These are phyloP conservation scores for Agrochola circellaris DNA, from an alignment of 2,888 invertebrate genomes.

Conservation along the genomic window DNA sequence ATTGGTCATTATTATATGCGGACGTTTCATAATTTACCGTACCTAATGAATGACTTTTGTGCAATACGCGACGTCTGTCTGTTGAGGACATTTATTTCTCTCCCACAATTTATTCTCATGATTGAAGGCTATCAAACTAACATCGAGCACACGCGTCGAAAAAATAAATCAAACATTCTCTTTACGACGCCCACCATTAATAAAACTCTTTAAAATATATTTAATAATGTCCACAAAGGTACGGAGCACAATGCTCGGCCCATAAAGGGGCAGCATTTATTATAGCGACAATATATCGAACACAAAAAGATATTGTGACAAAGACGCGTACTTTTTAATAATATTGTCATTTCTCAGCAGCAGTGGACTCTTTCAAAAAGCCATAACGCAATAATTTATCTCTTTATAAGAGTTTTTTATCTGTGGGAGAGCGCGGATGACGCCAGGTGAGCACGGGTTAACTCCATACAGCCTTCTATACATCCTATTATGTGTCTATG, in stretches of 20 bases:
- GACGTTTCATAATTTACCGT: slow-evolving; percentile 29
- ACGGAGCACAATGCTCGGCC: slow-evolving; percentile 87
- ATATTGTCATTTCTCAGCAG: slow-evolving; percentile 91
- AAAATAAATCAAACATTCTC: slow-evolving; percentile 90
- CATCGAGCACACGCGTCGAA: slow-evolving; percentile 89
- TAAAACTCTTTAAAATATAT: slow-evolving; percentile 91
- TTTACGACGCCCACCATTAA: slow-evolving; percentile 89
- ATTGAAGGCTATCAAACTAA: slow-evolving; percentile 85
- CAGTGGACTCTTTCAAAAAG: slow-evolving; percentile 91
- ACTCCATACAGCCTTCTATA: slow-evolving; percentile 76
- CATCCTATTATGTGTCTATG: slow-evolving; percentile 66
- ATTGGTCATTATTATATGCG: slow-evolving; percentile 16
- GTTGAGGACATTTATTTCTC: slow-evolving; percentile 12
- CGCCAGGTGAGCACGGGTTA: slow-evolving; percentile 89
- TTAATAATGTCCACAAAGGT: slow-evolving; percentile 91
- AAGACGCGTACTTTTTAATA: slow-evolving; percentile 91
- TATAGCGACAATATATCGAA: slow-evolving; percentile 90
- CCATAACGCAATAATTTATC: slow-evolving; percentile 91
- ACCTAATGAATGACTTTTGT: slow-evolving; percentile 14
- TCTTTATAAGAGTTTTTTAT: slow-evolving; percentile 90
- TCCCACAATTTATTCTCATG: slow-evolving; percentile 72
- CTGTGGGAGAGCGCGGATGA: slow-evolving; percentile 84
- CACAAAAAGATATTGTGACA: slow-evolving; percentile 91
- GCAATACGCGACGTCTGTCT: slow-evolving; percentile 22
- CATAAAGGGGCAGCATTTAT: slow-evolving; percentile 90